A percentile compares a stretch with the other conserved stretches of the same genome.
Evolutionary conservation across 2,888 invertebrate genomes (phyloP).

Genomic region (Glomeris marginata): DNA sequence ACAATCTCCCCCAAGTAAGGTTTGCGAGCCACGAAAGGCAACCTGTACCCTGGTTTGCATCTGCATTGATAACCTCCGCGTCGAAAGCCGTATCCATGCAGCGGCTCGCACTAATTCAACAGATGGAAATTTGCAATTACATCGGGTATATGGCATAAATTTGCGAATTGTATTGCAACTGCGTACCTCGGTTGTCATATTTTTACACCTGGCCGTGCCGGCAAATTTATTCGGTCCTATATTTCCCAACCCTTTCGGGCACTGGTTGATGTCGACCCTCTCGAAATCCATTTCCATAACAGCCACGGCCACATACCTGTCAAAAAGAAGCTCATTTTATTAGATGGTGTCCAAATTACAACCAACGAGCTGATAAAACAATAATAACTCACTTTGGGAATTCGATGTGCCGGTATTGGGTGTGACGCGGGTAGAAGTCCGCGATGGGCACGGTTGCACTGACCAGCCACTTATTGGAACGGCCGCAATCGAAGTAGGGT

Average conservation of each 20-base stretch:
- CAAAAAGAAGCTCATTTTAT: too few relatives aligned
- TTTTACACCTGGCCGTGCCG: constrained; percentile 79
- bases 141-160: neutral
- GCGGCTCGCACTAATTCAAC: constrained; percentile 79
- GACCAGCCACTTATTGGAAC: constrained; percentile 90
- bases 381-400: constrained; percentile 62
- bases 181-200: constrained; percentile 78
- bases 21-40: constrained; percentile 71
- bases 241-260: constrained; percentile 77
- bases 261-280: constrained; percentile 93
- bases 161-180: too few relatives aligned
- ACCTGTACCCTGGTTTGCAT: constrained; percentile 72
- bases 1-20: constrained; percentile 88
- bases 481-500: constrained; percentile 91
- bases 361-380: constrained; percentile 15
- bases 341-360: too few relatives aligned
- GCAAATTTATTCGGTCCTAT: constrained; percentile 73
- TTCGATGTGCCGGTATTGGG: constrained; percentile 81
- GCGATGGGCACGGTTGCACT: constrained; percentile 87
- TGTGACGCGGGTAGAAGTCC: constrained; percentile 87
- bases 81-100: constrained; percentile 90
- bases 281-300: constrained; percentile 95
- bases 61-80: constrained; percentile 91
- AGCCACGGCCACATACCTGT: constrained; percentile 73
- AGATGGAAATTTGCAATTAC: neutral